Base-by-base conservation (phyloP, 2,797 vertebrate genomes). In the Chelmon rostratus region DNA sequence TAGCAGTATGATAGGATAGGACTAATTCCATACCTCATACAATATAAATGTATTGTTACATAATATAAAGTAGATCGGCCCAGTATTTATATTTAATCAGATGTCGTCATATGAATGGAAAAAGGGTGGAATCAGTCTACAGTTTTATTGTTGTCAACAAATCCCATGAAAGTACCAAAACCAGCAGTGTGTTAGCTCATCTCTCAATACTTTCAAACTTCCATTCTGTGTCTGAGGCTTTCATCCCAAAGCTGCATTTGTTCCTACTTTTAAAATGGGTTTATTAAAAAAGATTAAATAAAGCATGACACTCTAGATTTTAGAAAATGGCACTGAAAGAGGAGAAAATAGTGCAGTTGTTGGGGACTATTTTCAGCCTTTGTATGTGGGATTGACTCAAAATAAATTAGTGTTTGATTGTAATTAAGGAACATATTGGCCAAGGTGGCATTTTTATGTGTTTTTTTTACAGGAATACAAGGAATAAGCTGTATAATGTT, bases 11-110 rank as follows among this genome's bases (percentile, higher is more conserved):
- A 38, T 54, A 73, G 0, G 1, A 57, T n/a, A 18, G 5, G 15
- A 38, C 46, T 46, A 19, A 58, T 70, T 73, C 16, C 15, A 58
- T 15, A 44, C 25, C 3, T 49, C 19, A 66, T 81, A 28, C 8
- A 68, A 58, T 78, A 74, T 87, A 53, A 47, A 77, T 67, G 61
- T 44, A 1, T 21, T 31, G 28, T 61, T 66, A 42, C 15, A 52
- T 69, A 66, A 67, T 49, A 52, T 33, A n/a, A 44, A 56, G 6
- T 9, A 54, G 0, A 44, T 40, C n/a, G 64, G 13, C 7, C 1
- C 16, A 11, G 16, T 74, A 61, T 81, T 31, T 52, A 68, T 81
- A 66, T 58, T 73, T 44, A 58, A 40, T 65, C 2, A 40, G 31
- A 40, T 40, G 37, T n/a, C 16, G 37, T n/a, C 16, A 28, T 15